Evolutionary conservation across 2,888 invertebrate genomes (phyloP), one percentile per base, ranked within the genome.

Genomic region (Pandemis corylana): DNA sequence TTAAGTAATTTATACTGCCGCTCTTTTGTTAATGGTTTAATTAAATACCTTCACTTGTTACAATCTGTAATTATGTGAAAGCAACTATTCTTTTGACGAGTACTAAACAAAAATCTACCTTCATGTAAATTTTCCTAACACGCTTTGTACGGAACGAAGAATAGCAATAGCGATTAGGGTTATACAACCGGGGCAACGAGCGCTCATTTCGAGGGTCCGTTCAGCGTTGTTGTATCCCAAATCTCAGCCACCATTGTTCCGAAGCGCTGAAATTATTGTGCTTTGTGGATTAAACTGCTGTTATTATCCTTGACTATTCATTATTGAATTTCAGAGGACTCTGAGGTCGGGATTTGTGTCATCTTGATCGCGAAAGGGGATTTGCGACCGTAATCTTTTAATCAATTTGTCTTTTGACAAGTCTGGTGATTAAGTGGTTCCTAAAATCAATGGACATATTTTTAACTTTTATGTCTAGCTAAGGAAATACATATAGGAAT

Each of bases 201-300:
- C 68, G 59, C 59, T 67, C 75, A 70, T 75, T 75, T 62, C 62
- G 67, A 75, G 75, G 75, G 75, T 66, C 67, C 63, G 70, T 20
- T 46, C 62, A 49, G 41, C 41, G 68, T 73, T 74, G 74, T 74
- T 51, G 66, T 74, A 62, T 65, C 44, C 74, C 71, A 69, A 69
- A 75, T 75, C 66, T 62, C 70, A 15, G 68, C 62, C 7, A 20
- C 71, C 67, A 75, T 75, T 75, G 75, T 75, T 70, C 70, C 15
- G 70, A 66, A 70, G 15, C 74, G 44, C 70, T 56, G 44, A 13
- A 70, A 75, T 67, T 70, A 66, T 75, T 75, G 70, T 62, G 70
- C 70, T 75, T 75, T 75, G 70, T 70, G 69, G 62, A 75, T 75
- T 71, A 70, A 69, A 67, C 70, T 75, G 75, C 62, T 70, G 69